These are phyloP conservation scores for Ceratotherium simum DNA, from an alignment of 2,113 vertebrate species.

Conservation along the genomic window DNA sequence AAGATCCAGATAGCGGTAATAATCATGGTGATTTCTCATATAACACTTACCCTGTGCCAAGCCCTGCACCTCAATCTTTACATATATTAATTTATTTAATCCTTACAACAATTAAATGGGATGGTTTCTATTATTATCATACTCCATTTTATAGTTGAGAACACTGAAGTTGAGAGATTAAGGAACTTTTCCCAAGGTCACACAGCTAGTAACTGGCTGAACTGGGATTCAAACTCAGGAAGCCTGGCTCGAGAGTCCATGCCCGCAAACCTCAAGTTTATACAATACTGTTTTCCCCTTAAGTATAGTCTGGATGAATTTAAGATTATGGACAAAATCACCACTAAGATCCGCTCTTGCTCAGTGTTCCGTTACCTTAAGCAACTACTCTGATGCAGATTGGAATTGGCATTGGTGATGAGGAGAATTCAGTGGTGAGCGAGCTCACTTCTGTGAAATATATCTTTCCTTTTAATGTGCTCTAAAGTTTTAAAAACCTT, in stretches of 20 bases:
- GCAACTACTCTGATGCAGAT: background rate
- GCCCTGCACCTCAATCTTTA: background rate
- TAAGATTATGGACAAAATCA: background rate
- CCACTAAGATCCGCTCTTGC: background rate
- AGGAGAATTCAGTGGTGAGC: background rate
- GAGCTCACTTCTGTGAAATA: background rate
- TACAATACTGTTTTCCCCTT: background rate
- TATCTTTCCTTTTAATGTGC: background rate
- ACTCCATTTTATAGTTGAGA: background rate
- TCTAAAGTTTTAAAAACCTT: background rate
- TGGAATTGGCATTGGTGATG: background rate
- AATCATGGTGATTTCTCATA: background rate
- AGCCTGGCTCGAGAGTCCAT: background rate
- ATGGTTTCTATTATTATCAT: background rate
- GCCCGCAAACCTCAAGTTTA: background rate
- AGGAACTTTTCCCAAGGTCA: background rate
- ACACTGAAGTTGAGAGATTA: background rate
- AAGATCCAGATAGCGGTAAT: background rate
- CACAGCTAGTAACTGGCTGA: background rate
- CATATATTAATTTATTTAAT: background rate
- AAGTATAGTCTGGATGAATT: background rate
- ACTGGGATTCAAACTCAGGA: background rate
- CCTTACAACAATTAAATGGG: background rate
- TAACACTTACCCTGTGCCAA: background rate
- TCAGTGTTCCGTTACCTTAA: background rate